phyloP scores from a whole-genome alignment of 2,888 invertebrate genomes.

The Torymus texanus region DNA sequence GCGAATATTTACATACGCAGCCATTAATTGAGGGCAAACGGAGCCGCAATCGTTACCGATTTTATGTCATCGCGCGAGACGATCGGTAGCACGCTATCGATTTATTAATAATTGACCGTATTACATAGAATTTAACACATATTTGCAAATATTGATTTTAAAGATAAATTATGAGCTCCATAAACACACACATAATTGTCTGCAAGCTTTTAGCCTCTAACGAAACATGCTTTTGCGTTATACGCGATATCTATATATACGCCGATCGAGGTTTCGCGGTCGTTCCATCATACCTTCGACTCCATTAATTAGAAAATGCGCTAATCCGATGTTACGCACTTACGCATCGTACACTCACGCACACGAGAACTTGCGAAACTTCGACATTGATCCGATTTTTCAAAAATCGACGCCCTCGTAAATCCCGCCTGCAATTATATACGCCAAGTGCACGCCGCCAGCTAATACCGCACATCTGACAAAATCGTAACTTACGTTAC shows the following conservation, averaged over 20 bases:
- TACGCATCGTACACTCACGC: slow-evolving; percentile 15
- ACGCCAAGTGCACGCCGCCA: not conserved
- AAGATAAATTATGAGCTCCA: too few relatives aligned
- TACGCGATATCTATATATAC: not conserved
- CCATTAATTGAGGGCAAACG: not conserved
- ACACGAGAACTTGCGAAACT: not conserved
- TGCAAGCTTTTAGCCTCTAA: too few relatives aligned
- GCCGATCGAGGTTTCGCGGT: not conserved
- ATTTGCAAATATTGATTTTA: too few relatives aligned
- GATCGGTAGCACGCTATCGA: not conserved
- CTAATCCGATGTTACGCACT: slow-evolving; percentile 18
- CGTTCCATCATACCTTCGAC: slow-evolving; percentile 12
- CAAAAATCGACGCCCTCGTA: slow-evolving; percentile 23
- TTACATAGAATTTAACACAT: too few relatives aligned
- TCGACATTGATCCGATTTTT: slow-evolving; percentile 33
- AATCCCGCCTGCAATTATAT: slow-evolving; percentile 17
- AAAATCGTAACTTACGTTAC: slow-evolving; percentile 34
- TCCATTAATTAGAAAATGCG: slow-evolving; percentile 22
- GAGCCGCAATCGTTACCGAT: slow-evolving; percentile 6
- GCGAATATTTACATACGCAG: too few relatives aligned
- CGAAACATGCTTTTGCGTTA: not conserved
- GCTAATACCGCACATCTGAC: slow-evolving; percentile 3
- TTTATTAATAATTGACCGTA: too few relatives aligned
- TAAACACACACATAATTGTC: too few relatives aligned
- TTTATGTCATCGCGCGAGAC: slow-evolving; percentile 1